phyloP scores from a whole-genome alignment of 1,140 invertebrate genomes.

The Drosophila arawakana region DNA sequence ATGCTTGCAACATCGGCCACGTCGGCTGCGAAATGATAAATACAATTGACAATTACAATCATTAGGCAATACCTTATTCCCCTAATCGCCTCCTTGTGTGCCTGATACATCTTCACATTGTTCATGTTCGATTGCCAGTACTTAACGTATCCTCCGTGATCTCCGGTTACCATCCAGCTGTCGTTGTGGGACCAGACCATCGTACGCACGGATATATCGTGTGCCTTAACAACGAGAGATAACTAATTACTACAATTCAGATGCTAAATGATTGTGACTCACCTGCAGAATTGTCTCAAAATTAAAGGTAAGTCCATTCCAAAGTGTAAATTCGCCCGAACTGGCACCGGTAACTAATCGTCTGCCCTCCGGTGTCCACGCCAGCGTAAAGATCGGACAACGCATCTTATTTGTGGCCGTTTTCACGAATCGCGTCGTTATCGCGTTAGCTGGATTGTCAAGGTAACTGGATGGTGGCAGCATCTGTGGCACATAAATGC shows the following conservation, averaged over 20 bases:
- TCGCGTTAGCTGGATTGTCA: constrained; percentile 98
- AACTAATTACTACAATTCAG: too few relatives aligned
- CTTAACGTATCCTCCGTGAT: constrained; percentile 99
- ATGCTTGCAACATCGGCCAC: constrained; percentile 37
- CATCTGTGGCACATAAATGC: constrained; percentile 94
- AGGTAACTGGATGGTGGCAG: constrained; percentile 94
- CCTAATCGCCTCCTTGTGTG: constrained; percentile 99
- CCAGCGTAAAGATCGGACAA: constrained; percentile 99
- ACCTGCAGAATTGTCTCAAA: constrained; percentile 99
- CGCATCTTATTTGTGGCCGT: constrained; percentile 99
- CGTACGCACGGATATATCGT: constrained; percentile 98
- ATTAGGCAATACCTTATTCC: constrained; percentile 94
- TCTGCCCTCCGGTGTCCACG: constrained; percentile 99
- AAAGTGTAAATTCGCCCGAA: constrained; percentile 99
- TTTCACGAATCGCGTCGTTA: constrained; percentile 98
- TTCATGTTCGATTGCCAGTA: constrained; percentile 99
- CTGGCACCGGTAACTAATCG: constrained; percentile 99
- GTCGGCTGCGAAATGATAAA: constrained; percentile 66
- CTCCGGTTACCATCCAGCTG: constrained; percentile 99
- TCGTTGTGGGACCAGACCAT: constrained; percentile 99
- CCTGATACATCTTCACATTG: constrained; percentile 99
- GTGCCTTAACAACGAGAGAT: constrained; percentile 89
- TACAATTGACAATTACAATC: constrained; percentile 68
- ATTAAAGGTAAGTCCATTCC: constrained; percentile 99
- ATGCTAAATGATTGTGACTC: constrained; percentile 54